These are phyloP conservation scores for Poeciliopsis presidionis DNA, from an alignment of 2,797 vertebrate species.

Conservation along the genomic window DNA sequence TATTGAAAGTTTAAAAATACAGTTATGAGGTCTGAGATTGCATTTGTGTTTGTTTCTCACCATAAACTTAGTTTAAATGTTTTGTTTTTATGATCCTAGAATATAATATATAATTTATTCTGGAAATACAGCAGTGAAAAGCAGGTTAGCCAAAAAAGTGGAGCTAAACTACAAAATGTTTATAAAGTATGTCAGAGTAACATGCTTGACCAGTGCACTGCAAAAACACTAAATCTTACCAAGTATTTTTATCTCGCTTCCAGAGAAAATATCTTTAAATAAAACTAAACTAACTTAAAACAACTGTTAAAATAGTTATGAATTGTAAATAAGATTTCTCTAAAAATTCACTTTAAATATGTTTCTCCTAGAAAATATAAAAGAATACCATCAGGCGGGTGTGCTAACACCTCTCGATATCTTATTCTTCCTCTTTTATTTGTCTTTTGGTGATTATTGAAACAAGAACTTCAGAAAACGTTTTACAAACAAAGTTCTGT, in stretches of 20 bases:
- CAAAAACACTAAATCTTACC: neutral
- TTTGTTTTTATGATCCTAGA: neutral
- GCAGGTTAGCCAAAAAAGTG: neutral
- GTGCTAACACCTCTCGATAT: neutral
- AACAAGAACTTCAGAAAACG: constrained; percentile 19
- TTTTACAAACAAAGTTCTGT: constrained; percentile 2
- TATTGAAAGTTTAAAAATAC: neutral
- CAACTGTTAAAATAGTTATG: neutral
- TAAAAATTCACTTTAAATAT: neutral
- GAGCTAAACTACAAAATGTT: neutral
- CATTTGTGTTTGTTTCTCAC: neutral
- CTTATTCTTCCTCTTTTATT: neutral
- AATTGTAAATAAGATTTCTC: neutral
- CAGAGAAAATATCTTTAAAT: too few species aligned
- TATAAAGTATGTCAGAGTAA: neutral
- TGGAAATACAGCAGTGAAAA: neutral
- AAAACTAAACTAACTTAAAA: neutral
- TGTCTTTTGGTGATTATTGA: neutral
- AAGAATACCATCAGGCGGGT: neutral
- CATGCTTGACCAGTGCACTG: neutral
- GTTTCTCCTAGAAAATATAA: neutral
- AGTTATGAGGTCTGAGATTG: neutral
- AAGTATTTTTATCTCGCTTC: too few species aligned
- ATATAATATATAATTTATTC: neutral
- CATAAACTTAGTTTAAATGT: neutral